Evolutionary conservation across 1,140 invertebrate species (phyloP).

Genomic region (Bactericera cockerelli): DNA sequence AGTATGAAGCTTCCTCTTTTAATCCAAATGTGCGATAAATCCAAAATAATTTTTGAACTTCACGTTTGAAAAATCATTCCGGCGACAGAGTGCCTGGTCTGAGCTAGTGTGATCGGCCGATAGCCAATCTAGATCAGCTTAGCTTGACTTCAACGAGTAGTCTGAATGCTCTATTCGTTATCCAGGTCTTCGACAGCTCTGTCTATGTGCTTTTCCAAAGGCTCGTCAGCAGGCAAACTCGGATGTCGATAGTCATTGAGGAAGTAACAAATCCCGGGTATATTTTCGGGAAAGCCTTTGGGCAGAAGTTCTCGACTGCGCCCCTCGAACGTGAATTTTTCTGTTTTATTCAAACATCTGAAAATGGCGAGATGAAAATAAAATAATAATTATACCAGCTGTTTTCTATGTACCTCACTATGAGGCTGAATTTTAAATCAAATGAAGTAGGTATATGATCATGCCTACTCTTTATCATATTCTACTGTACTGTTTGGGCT

Average conservation of each 20-base stretch:
- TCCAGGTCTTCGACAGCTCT: constrained; percentile 14
- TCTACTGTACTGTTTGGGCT: background rate
- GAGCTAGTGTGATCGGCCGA: too few species aligned
- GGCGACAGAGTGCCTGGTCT: too few species aligned
- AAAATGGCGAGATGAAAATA: constrained; percentile 15
- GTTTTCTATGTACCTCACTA: background rate
- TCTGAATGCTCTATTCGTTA: too few species aligned
- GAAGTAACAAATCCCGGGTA: constrained; percentile 71
- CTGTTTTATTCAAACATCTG: constrained; percentile 50
- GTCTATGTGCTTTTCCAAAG: constrained; percentile 48
- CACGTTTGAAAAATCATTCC: too few species aligned
- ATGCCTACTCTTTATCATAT: background rate
- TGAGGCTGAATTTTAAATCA: background rate
- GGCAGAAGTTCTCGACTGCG: constrained; percentile 62
- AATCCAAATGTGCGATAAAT: too few species aligned
- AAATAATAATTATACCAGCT: constrained; percentile 10
- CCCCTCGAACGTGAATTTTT: constrained; percentile 52
- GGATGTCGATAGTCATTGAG: constrained; percentile 63
- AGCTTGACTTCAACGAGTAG: too few species aligned
- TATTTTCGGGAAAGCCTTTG: constrained; percentile 62
- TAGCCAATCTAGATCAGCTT: too few species aligned
- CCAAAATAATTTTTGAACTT: too few species aligned
- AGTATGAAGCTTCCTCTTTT: too few species aligned
- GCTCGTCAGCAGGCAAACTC: constrained; percentile 35
- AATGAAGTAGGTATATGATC: background rate